phyloP scores from a whole-genome alignment of 2,113 vertebrate genomes.

The Ardeotis arabs region DNA sequence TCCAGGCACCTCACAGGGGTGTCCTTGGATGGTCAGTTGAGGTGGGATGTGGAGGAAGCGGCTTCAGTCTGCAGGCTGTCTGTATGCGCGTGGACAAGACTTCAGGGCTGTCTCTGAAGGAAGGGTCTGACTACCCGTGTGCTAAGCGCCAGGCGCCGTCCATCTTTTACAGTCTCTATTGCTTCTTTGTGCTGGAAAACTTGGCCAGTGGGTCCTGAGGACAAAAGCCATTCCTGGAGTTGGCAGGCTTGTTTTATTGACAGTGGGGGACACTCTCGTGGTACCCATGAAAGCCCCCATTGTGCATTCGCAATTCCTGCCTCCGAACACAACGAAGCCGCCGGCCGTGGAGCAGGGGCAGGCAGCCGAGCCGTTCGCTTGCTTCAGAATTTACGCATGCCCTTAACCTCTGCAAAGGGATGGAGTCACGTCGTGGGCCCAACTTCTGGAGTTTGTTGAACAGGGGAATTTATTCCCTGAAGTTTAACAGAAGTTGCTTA shows the following conservation, averaged over 20 bases:
- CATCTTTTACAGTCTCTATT: not conserved
- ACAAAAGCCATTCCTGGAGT: not conserved
- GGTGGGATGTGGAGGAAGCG: not conserved
- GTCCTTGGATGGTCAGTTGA: not conserved
- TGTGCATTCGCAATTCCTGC: not conserved
- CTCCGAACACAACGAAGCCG: not conserved
- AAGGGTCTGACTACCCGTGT: not conserved
- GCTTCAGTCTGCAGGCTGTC: not conserved
- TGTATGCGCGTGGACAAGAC: rapidly evolving
- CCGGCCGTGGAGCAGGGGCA: not conserved
- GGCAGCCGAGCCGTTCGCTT: not conserved
- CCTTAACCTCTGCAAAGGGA: not conserved
- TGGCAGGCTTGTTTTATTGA: not conserved
- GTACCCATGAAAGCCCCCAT: not conserved
- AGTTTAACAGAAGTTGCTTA: not conserved
- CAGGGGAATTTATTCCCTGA: not conserved
- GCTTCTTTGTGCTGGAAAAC: not conserved
- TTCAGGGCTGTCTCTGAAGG: not conserved
- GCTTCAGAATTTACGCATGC: not conserved
- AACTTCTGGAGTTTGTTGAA: not conserved
- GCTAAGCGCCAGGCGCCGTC: not conserved
- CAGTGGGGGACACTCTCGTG: not conserved
- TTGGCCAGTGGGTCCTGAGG: not conserved
- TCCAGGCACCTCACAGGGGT: not conserved
- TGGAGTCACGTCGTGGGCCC: rapidly evolving